Evolutionary conservation across 1,140 invertebrate genomes (phyloP), one percentile per base, ranked within the genome.

Genomic region (Thereuonema tuberculata): DNA sequence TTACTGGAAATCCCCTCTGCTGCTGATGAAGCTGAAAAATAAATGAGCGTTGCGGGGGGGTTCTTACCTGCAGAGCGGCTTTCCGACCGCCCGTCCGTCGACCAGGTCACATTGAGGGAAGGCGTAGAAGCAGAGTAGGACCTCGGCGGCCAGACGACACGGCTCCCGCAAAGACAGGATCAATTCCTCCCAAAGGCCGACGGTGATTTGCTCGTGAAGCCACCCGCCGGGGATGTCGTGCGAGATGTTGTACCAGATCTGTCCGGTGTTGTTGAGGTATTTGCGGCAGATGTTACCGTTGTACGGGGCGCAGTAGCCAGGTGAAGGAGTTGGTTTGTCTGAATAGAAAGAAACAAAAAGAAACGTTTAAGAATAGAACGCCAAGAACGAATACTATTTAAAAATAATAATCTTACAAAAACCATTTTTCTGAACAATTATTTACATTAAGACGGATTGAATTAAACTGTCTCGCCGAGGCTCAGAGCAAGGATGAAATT

Each of bases 91-190:
- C 2, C 50, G 43, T 2, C 80, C 78, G 64, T 66, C 62, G 17
- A 80, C 78, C 65, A 83, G 70, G 46, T 81, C 75, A 70, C 93
- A 96, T 68, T 86, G 82, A 2, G 92, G 92, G 76, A 94, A 95
- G 15, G 90, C 90, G 76, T 91, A 93, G 53, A 85, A 80, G 73
- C 93, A 96, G 15, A 96, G 75, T 67, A 95, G 77, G 72, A 85
- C 84, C 75, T 93, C 88, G 31, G 92, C 91, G 53, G 86, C 86
- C 64, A 80, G 83, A 50, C 84, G 78, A 76, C 93, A 96, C 49
- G 87, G 84, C 65, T 89, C 86, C 47, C 81, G 79, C 5, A 92
- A 75, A 50, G 81, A 81, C 20, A 78, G 76, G 66, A 94, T 87
- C 67, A 93, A 76, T 76, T 93, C 89, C 63, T 85, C 81, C 88